A percentile compares a stretch with the other conserved stretches of the same genome.
Conservation (phyloP, 2,113 vertebrate species). For the Pygathrix nemaeus region DNA sequence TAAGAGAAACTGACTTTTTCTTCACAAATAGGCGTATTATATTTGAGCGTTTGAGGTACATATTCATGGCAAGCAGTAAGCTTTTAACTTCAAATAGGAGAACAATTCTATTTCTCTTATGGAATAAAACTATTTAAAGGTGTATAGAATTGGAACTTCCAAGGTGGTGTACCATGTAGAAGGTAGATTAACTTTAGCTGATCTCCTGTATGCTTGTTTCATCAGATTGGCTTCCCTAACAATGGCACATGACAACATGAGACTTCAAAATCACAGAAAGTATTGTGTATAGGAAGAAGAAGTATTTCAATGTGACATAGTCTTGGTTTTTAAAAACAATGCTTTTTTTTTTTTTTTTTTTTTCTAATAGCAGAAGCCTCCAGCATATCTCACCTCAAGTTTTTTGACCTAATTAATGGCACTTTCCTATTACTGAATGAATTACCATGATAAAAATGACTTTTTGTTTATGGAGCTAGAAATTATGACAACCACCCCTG, state of each 20-base stretch:
- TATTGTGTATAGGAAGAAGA: neutral
- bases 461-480: neutral
- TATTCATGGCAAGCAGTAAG: neutral
- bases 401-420: neutral
- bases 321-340: neutral
- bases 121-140: neutral
- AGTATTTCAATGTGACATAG: neutral
- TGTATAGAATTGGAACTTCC: neutral
- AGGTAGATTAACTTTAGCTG: neutral
- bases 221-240: neutral
- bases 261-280: neutral
- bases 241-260: neutral
- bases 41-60: neutral
- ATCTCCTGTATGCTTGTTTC: neutral
- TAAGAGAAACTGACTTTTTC: neutral
- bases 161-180: neutral
- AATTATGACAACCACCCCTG: no score
- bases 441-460: neutral
- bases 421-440: neutral
- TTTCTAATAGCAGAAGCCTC: neutral
- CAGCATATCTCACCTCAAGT: neutral
- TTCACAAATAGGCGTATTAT: neutral
- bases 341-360: neutral
- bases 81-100: neutral
- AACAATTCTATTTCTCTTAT: neutral